Conservation (phyloP, 2,888 invertebrate genomes). For the Temnothorax unifasciatus region DNA sequence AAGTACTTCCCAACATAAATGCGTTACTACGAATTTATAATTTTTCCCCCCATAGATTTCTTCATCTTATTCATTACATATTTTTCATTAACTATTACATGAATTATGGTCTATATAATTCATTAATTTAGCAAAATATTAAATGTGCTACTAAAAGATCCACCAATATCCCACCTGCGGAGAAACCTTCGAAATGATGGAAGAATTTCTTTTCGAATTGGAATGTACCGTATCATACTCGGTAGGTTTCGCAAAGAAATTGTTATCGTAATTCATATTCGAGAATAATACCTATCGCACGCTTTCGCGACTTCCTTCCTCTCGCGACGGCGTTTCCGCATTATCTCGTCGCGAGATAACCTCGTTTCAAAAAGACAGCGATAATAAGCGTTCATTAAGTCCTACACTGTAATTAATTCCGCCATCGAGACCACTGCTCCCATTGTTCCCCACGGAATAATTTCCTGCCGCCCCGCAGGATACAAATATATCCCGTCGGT, state of each 20-base stretch:
- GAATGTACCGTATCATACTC: not conserved
- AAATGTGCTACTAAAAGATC: slow-evolving; percentile 6
- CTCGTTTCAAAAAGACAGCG: slow-evolving; percentile 18
- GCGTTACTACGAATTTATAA: not conserved
- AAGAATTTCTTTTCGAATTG: not conserved
- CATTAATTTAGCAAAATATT: not conserved
- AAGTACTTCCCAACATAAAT: not conserved
- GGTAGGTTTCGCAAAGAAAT: slow-evolving; percentile 3
- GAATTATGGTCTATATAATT: not conserved
- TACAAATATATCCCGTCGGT: slow-evolving; percentile 40
- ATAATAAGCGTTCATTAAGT: slow-evolving; percentile 55
- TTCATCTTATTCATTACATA: not conserved
- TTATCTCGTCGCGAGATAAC: slow-evolving; percentile 32
- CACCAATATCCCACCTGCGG: not conserved
- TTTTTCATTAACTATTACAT: not conserved
- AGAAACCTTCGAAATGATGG: not conserved
- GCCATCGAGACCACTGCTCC: slow-evolving; percentile 37
- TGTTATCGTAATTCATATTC: slow-evolving; percentile 20
- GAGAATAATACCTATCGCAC: not conserved
- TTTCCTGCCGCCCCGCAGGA: slow-evolving; percentile 18
- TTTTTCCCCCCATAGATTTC: not conserved
- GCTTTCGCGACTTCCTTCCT: slow-evolving; percentile 11
- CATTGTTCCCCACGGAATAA: slow-evolving; percentile 50
- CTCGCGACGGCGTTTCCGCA: slow-evolving; percentile 19
- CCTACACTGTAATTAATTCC: slow-evolving; percentile 52